A percentile compares a stretch with the other conserved stretches of the same genome.
Conservation (phyloP, 2,888 invertebrate genomes). For the Sinodicranocentrus sp. region DNA sequence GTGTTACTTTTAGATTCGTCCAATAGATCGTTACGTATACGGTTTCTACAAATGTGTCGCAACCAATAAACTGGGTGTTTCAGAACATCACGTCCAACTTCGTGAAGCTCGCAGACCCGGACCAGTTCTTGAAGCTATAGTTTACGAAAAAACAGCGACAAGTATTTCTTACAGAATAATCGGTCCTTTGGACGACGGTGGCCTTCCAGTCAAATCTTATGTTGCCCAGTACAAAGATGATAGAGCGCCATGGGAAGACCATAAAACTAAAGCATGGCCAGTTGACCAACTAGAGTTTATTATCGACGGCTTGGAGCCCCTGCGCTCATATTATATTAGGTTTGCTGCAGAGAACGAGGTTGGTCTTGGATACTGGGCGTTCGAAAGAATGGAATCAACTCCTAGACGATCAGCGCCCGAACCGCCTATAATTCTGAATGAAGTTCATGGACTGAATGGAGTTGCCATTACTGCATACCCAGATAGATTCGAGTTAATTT, state of each 20-base stretch:
- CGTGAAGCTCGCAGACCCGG: slow-evolving; percentile 87
- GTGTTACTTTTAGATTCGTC: slow-evolving; percentile 77
- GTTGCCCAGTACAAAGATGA: slow-evolving; percentile 88
- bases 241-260: slow-evolving; percentile 83
- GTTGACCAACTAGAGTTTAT: slow-evolving; percentile 84
- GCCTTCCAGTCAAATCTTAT: slow-evolving; percentile 87
- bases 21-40: slow-evolving; percentile 84
- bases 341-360: slow-evolving; percentile 92
- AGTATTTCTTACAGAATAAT: slow-evolving; percentile 89
- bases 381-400: slow-evolving; percentile 84
- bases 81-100: slow-evolving; percentile 84
- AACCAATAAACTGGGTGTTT: slow-evolving; percentile 86
- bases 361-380: slow-evolving; percentile 87
- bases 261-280: slow-evolving; percentile 88
- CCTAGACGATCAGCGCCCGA: slow-evolving; percentile 88
- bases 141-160: slow-evolving; percentile 84
- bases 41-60: slow-evolving; percentile 90
- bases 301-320: slow-evolving; percentile 88
- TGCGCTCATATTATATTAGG: slow-evolving; percentile 88
- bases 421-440: slow-evolving; percentile 83
- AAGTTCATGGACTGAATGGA: slow-evolving; percentile 77
- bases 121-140: slow-evolving; percentile 83
- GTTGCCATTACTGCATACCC: slow-evolving; percentile 84
- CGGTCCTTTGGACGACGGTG: slow-evolving; percentile 86
- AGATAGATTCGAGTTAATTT: slow-evolving; percentile 89